Evolutionary conservation across 2,888 invertebrate genomes (phyloP), one percentile per base, ranked within the genome.

Genomic region (Sisyra terminalis): DNA sequence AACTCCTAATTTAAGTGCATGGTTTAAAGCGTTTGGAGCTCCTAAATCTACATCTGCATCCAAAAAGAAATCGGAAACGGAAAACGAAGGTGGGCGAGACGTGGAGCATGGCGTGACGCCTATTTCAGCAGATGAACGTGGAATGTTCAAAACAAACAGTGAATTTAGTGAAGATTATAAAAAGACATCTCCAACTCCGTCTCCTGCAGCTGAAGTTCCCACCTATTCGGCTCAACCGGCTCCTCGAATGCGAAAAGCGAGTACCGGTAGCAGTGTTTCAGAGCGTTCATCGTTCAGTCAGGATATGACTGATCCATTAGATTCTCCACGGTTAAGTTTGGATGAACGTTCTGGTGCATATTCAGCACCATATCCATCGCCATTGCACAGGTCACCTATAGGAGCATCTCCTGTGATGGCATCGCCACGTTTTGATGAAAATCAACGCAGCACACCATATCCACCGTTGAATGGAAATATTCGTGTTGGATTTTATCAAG

Each of bases 21-120:
- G 89, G 89, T 85, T 89, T 48, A 88, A 87, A 61, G 89, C 89
- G 0, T 89, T 90, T 57, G 88, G 89, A 8, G 82, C 83, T 1
- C 88, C 89, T 1, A 87, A 87, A 46, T 57, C 67, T 2, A 51
- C 57, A 1, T 69, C 70, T 38, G 82, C 80, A 56, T 83, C 78
- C 57, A 35, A 34, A 11, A 37, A 43, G 13, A 30, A 41, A 18
- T 13, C 14, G 8, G 37, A 37, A 15, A 16, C 29, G 2, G 43
- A 43, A 30, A n/a, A 16, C 3, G 43, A 43, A 10, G 15, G 8
- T 2, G 24, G 15, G 7, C 13, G 18, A 17, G 37, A 38, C 9
- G 31, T 29, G 3, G 43, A 43, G 8, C n/a, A 29, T 13, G 30
- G 24, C 3, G 37, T 18, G 16, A 43, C 29, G 16, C 38, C 43